These are phyloP conservation scores for Sinelater perroti DNA, from an alignment of 2,888 invertebrate species.

Conservation along the genomic window DNA sequence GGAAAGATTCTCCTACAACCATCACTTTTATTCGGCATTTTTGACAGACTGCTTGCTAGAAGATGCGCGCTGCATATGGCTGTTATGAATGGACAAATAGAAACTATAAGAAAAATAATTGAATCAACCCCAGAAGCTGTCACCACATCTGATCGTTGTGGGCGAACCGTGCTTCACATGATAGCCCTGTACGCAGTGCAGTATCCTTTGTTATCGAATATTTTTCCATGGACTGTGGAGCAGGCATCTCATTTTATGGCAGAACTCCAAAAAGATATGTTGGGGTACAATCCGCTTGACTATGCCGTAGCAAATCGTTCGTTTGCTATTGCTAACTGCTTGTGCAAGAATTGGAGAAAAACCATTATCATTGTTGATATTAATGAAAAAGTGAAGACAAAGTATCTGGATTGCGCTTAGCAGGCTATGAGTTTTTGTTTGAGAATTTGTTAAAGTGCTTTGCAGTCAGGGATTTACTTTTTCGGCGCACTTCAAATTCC, in stretches of 20 bases:
- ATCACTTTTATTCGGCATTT: slow-evolving; percentile 17
- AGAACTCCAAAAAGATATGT: neutral
- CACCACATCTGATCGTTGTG: neutral
- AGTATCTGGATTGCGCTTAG: neutral
- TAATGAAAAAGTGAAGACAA: neutral
- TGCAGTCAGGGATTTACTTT: neutral
- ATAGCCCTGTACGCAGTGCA: neutral
- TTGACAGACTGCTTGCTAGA: slow-evolving; percentile 7
- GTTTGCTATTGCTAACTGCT: neutral
- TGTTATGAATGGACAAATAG: slow-evolving; percentile 10
- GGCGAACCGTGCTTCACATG: slow-evolving; percentile 10
- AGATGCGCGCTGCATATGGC: slow-evolving; percentile 8
- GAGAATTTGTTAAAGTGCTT: neutral
- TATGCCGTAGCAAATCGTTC: slow-evolving; percentile 3
- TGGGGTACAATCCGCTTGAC: slow-evolving; percentile 11
- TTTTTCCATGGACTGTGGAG: neutral
- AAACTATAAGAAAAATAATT: neutral
- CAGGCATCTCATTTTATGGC: neutral
- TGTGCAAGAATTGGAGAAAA: neutral
- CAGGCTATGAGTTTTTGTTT: neutral
- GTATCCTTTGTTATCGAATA: neutral
- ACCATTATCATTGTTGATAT: neutral
- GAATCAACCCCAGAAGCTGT: neutral
- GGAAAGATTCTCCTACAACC: too few relatives aligned
- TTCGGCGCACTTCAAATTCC: neutral